These are phyloP conservation scores for Rhipidura dahli DNA, from an alignment of 2,113 vertebrate species.

Conservation along the genomic window DNA sequence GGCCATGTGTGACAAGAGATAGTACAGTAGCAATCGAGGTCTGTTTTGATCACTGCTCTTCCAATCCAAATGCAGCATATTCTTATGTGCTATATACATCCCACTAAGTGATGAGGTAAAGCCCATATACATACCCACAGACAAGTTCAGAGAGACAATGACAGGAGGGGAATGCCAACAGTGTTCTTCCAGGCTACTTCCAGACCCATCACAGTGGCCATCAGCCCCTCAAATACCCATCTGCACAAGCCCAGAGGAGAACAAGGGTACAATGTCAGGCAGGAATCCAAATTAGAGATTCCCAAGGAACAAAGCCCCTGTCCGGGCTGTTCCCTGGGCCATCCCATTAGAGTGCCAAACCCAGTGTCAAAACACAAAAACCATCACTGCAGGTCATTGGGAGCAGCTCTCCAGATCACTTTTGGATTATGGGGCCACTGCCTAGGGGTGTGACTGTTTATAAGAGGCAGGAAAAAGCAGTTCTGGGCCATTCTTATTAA, in stretches of 20 bases:
- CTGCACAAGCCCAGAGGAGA: not conserved
- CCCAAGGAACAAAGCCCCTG: accelerated
- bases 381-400: not conserved
- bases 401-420: not conserved
- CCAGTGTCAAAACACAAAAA: not conserved
- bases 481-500: not conserved
- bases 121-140: not conserved
- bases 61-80: not conserved
- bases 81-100: not conserved
- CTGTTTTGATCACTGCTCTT: not conserved
- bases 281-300: not conserved
- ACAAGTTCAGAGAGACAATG: not conserved
- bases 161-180: accelerated
- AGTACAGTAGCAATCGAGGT: not conserved
- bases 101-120: not conserved
- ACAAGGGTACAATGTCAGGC: not conserved
- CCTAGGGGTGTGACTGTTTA: accelerated
- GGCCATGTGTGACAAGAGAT: not conserved
- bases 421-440: not conserved
- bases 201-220: not conserved
- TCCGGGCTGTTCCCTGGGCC: not conserved
- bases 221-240: not conserved
- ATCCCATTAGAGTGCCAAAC: not conserved
- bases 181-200: not conserved
- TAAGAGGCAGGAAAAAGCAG: not conserved